Evolutionary conservation across 1,140 invertebrate genomes (phyloP).

Genomic region (Drosophila murphyi): DNA sequence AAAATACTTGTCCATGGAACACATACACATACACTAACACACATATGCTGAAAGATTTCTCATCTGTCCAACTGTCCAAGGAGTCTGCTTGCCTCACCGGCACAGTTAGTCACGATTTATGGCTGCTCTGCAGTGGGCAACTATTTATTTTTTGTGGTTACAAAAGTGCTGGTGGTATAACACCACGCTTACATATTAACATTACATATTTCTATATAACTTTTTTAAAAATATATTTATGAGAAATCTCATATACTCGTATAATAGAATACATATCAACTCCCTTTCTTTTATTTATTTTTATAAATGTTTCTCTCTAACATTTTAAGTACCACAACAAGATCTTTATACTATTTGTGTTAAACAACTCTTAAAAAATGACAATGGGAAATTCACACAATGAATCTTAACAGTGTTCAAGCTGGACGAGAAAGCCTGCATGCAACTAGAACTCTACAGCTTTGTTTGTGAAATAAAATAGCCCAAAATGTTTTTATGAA

Average conservation of each 20-base stretch:
- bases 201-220: no score
- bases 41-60: slow-evolving; percentile 22
- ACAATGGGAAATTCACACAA: neutral
- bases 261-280: no score
- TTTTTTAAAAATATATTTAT: no score
- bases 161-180: slow-evolving; percentile 12
- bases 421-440: neutral
- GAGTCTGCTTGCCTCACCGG: slow-evolving; percentile 26
- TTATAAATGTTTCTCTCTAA: neutral
- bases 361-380: neutral
- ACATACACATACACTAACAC: neutral
- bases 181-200: neutral
- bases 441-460: neutral
- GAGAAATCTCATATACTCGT: no score
- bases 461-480: slow-evolving; percentile 7
- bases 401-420: neutral
- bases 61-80: slow-evolving; percentile 23
- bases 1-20: slow-evolving; percentile 45
- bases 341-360: neutral
- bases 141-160: slow-evolving; percentile 30
- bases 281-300: neutral
- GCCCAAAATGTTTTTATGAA: slow-evolving; percentile 10
- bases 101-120: slow-evolving; percentile 47
- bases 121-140: slow-evolving; percentile 23
- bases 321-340: no score